Conservation (phyloP, 2,888 invertebrate genomes). For the Drosophila paranaensis region DNA sequence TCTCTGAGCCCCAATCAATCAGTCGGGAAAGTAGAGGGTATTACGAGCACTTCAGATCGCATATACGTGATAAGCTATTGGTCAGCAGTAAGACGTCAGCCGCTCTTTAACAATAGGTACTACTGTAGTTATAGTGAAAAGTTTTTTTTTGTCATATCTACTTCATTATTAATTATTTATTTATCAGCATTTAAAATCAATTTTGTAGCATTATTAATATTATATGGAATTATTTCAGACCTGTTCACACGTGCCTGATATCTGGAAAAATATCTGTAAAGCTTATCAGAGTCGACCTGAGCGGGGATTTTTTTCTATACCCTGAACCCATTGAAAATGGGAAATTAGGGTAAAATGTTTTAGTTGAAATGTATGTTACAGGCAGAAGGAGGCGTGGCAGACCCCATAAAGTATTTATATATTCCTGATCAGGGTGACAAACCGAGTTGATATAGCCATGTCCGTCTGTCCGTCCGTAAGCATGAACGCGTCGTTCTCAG, state of each 20-base stretch:
- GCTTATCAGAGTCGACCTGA: constrained; percentile 17
- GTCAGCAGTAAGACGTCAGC: neutral
- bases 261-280: constrained; percentile 14
- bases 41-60: neutral
- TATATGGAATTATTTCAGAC: constrained; percentile 9
- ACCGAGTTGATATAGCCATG: too few relatives aligned
- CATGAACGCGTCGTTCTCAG: too few relatives aligned
- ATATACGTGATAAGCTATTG: neutral
- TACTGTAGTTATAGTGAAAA: neutral
- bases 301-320: too few relatives aligned
- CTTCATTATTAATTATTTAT: neutral
- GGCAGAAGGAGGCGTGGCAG: too few relatives aligned
- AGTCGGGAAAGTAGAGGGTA: neutral
- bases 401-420: too few relatives aligned
- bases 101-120: neutral
- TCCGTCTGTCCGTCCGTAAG: too few relatives aligned
- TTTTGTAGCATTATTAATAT: constrained; percentile 25
- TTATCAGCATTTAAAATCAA: constrained; percentile 1
- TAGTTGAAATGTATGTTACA: too few relatives aligned
- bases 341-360: too few relatives aligned
- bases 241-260: constrained; percentile 36
- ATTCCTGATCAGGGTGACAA: too few relatives aligned
- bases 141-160: neutral
- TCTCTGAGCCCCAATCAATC: neutral
- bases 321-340: too few relatives aligned